These are phyloP conservation scores for Periplaneta americana DNA, from an alignment of 1,140 invertebrate species.

Conservation along the genomic window DNA sequence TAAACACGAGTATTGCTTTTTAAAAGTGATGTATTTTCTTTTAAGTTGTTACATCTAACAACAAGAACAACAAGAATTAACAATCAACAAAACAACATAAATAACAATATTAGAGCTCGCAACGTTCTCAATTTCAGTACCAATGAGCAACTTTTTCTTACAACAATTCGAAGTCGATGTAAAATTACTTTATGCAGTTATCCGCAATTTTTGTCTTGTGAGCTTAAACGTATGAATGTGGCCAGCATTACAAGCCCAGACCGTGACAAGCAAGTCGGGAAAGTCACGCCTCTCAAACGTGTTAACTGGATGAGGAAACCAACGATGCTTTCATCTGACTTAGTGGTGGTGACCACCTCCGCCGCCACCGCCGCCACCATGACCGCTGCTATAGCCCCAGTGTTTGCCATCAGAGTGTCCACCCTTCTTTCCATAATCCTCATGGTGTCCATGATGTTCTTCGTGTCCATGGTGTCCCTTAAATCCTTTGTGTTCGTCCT, in stretches of 20 bases:
- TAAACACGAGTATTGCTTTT: background rate
- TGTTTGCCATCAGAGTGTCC: conserved; percentile 55
- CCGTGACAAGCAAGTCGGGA: no score
- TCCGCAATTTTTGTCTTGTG: no score
- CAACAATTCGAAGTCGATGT: no score
- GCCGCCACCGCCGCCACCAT: background rate
- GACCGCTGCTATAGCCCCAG: conserved; percentile 47
- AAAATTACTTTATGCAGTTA: no score
- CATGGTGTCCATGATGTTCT: conserved; percentile 56
- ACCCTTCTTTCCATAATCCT: conserved; percentile 60
- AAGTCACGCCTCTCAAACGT: no score
- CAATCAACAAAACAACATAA: background rate
- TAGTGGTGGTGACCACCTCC: background rate
- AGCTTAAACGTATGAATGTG: no score
- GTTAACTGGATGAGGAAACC: no score
- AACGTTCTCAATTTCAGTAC: no score
- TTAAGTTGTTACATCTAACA: background rate
- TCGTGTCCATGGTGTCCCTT: conserved; percentile 64
- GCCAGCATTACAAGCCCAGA: no score
- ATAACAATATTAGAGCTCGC: background rate
- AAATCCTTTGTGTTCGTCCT: conserved; percentile 69
- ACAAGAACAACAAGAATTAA: background rate
- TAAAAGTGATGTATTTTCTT: background rate
- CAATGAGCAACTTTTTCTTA: no score
- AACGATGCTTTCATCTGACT: no score